Percentiles rank a stretch among this genome's conserved stretches.
These are phyloP conservation scores for Tribolium freemani DNA, from an alignment of 2,888 invertebrate genomes.

Conservation along the genomic window DNA sequence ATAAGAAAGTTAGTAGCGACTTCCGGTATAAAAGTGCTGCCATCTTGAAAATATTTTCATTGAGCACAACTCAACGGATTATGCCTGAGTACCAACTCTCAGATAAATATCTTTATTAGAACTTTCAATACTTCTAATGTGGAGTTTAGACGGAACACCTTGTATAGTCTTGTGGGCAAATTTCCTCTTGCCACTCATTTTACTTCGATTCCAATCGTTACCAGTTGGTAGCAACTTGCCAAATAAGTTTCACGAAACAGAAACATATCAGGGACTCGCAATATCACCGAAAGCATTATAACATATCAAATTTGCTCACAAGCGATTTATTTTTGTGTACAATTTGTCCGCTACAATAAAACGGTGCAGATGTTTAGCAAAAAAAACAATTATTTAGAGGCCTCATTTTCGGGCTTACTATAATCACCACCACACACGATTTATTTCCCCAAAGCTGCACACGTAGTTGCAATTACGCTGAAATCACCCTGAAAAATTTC, in stretches of 20 bases:
- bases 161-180: conserved; percentile 47
- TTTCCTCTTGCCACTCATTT: conserved; percentile 11
- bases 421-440: conserved; percentile 3
- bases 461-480: conserved; percentile 18
- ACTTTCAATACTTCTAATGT: no score
- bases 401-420: conserved; percentile 35
- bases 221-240: conserved; percentile 5
- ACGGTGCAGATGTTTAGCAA: conserved; percentile 38
- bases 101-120: no score
- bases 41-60: no score
- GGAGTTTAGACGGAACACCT: no score
- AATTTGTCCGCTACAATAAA: conserved; percentile 36
- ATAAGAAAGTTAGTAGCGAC: no score
- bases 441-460: background rate
- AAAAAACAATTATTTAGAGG: conserved; percentile 27
- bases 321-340: conserved; percentile 43
- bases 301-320: conserved; percentile 41
- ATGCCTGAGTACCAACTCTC: no score
- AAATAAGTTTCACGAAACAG: conserved; percentile 25
- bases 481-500: background rate
- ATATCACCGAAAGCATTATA: background rate
- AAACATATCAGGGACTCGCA: conserved; percentile 35
- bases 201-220: background rate
- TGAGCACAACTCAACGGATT: no score
- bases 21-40: no score